Evolutionary conservation across 1,140 invertebrate species (phyloP).

Genomic region (Pseudoatta argentina): DNA sequence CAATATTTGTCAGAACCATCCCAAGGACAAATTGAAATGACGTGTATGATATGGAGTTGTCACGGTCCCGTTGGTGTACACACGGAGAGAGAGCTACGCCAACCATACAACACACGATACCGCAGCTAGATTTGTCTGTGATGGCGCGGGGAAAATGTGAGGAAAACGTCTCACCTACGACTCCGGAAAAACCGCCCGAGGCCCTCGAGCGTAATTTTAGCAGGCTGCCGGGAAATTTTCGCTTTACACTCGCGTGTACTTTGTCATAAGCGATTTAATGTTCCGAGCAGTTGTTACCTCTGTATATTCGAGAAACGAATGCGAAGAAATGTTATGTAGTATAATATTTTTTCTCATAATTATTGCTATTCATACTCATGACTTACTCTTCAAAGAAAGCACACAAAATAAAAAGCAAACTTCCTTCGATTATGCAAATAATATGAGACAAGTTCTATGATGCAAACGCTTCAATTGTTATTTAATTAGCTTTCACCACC

Average conservation of each 20-base stretch:
- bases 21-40: conserved; percentile 80
- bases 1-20: conserved; percentile 80
- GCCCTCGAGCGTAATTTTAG: conserved; percentile 45
- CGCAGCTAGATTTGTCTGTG: conserved; percentile 46
- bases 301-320: neutral
- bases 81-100: conserved; percentile 17
- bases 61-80: conserved; percentile 52
- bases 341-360: neutral
- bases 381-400: neutral
- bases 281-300: conserved; percentile 17
- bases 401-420: neutral
- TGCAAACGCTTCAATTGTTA: conserved; percentile 71
- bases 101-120: conserved; percentile 41
- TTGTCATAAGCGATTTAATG: conserved; percentile 41
- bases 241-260: conserved; percentile 34
- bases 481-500: conserved; percentile 63
- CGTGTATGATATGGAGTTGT: conserved; percentile 77
- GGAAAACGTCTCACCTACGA: conserved; percentile 53
- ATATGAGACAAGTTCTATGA: conserved; percentile 36
- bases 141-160: conserved; percentile 49
- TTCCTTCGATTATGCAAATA: conserved; percentile 36
- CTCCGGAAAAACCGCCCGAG: conserved; percentile 47
- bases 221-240: conserved; percentile 45
- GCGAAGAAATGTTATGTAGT: neutral
- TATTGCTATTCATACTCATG: neutral